Evolutionary conservation across 2,888 invertebrate genomes (phyloP).

Genomic region (Agriotes lineatus): DNA sequence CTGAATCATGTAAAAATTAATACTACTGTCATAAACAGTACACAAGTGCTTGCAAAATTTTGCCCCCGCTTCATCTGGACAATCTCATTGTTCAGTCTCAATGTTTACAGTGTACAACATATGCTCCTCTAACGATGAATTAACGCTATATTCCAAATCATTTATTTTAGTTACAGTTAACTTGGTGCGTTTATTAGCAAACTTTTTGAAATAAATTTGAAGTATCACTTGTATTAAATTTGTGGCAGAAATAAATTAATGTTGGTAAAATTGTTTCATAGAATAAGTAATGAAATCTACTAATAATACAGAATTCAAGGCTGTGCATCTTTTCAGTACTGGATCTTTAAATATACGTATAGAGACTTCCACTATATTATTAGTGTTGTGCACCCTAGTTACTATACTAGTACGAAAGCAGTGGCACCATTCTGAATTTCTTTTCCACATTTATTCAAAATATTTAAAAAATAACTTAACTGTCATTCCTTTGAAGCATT

Average conservation of each 20-base stretch:
- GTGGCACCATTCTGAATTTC: too few relatives aligned
- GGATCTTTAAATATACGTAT: constrained; percentile 19
- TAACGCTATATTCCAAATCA: constrained; percentile 10
- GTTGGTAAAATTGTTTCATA: too few relatives aligned
- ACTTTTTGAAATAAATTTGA: background rate
- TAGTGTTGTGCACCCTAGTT: too few relatives aligned
- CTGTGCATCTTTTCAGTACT: constrained; percentile 4
- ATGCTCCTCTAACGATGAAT: constrained; percentile 12
- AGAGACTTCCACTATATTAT: background rate
- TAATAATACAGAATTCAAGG: constrained; percentile 1
- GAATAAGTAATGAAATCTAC: too few relatives aligned
- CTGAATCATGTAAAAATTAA: constrained; percentile 32
- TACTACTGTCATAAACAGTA: constrained; percentile 33
- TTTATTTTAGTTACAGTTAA: constrained; percentile 1
- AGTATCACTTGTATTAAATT: too few relatives aligned
- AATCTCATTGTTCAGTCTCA: background rate
- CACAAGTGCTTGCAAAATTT: constrained; percentile 40
- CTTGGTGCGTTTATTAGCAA: constrained; percentile 8
- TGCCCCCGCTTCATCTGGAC: constrained; percentile 25
- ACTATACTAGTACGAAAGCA: too few relatives aligned
- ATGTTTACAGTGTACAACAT: constrained; percentile 4
- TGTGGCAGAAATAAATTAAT: too few relatives aligned
- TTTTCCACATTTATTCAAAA: too few relatives aligned
- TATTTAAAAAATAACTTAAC: too few relatives aligned
- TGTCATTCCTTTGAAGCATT: too few relatives aligned